phyloP scores from a whole-genome alignment of 2,888 invertebrate genomes.

The Melitaea athalia region DNA sequence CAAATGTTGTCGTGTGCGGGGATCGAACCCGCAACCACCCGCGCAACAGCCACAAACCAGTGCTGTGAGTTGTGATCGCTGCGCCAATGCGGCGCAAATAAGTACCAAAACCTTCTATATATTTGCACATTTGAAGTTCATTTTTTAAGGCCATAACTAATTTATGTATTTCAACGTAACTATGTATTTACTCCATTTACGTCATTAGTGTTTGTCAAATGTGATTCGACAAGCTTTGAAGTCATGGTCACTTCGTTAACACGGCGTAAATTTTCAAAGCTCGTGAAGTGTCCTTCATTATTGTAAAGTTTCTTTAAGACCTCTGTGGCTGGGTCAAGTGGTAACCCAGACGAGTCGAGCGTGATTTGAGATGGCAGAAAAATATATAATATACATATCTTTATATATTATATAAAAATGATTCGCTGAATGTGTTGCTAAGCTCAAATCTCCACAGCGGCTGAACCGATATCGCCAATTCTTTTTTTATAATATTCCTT shows the following conservation, averaged over 20 bases:
- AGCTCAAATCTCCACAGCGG: too few species aligned
- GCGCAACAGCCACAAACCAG: too few species aligned
- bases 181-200: background rate
- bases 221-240: slow-evolving; percentile 10
- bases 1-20: too few species aligned
- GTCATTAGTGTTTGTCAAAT: background rate
- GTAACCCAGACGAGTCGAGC: slow-evolving; percentile 15
- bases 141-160: background rate
- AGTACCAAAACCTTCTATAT: too few species aligned
- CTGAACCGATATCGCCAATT: too few species aligned
- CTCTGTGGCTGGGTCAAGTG: slow-evolving; percentile 23
- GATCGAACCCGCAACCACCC: too few species aligned
- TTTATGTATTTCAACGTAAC: background rate
- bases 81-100: too few species aligned
- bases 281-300: slow-evolving; percentile 17
- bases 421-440: too few species aligned
- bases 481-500: too few species aligned
- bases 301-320: slow-evolving; percentile 19
- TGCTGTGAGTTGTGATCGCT: too few species aligned
- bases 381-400: slow-evolving; percentile 10
- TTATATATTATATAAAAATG: too few species aligned
- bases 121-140: too few species aligned
- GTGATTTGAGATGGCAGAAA: background rate
- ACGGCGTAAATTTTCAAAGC: slow-evolving; percentile 12
- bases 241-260: slow-evolving; percentile 8